phyloP scores from a whole-genome alignment of 2,797 vertebrate genomes.

The Chelmon rostratus region DNA sequence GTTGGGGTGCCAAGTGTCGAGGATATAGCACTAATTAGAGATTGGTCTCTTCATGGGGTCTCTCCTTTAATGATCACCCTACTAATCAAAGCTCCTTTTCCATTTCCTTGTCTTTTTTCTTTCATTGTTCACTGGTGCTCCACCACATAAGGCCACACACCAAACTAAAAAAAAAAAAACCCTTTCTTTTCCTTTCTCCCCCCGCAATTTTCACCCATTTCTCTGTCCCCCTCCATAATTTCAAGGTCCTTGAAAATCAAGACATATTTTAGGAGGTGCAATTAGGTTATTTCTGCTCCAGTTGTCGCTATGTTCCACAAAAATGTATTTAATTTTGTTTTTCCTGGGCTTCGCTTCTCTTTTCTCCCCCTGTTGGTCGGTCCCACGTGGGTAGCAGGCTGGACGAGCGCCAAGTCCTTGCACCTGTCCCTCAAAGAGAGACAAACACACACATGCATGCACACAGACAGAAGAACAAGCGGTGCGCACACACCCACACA shows the following conservation, averaged over 20 bases:
- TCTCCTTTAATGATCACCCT: constrained; percentile 72
- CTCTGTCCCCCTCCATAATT: constrained; percentile 47
- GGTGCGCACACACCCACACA: constrained; percentile 7
- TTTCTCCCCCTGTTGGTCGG: constrained; percentile 44
- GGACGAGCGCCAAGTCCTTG: constrained; percentile 74
- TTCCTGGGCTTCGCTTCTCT: constrained; percentile 53
- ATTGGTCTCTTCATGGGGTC: constrained; percentile 67
- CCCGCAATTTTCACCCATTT: background rate
- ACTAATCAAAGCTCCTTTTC: constrained; percentile 66
- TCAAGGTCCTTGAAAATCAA: constrained; percentile 72
- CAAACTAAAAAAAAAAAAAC: constrained; percentile 50
- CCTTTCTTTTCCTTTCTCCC: background rate
- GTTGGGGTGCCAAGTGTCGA: constrained; percentile 66
- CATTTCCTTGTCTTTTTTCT: constrained; percentile 21
- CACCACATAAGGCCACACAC: constrained; percentile 32
- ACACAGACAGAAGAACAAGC: constrained; percentile 15
- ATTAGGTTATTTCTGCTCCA: constrained; percentile 76
- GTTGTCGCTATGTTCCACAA: constrained; percentile 60
- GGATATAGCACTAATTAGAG: constrained; percentile 76
- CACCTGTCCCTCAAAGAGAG: constrained; percentile 79
- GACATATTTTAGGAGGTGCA: constrained; percentile 68
- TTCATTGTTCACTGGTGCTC: constrained; percentile 28
- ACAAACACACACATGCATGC: constrained; percentile 40
- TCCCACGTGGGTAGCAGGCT: constrained; percentile 55
- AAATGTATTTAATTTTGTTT: constrained; percentile 71